These are phyloP conservation scores for Serinus canaria DNA, from an alignment of 2,113 vertebrate genomes.

Conservation along the genomic window DNA sequence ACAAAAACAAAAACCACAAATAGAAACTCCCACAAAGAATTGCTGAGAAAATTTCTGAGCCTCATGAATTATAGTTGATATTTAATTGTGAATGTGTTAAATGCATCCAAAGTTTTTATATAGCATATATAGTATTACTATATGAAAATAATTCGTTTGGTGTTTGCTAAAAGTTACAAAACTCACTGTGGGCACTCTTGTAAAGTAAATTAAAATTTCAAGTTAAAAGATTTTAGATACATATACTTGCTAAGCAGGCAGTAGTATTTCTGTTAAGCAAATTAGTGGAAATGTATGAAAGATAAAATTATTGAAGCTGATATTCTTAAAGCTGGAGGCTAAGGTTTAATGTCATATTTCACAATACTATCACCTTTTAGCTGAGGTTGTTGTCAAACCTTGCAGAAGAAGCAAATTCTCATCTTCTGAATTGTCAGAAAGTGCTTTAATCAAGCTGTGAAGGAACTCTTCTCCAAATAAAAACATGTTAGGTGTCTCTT, in stretches of 20 bases:
- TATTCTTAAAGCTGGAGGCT: not conserved
- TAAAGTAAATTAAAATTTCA: not conserved
- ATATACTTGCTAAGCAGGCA: not conserved
- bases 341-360: not conserved
- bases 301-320: not conserved
- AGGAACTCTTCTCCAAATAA: not conserved
- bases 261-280: conserved; percentile 1
- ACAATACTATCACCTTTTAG: not conserved
- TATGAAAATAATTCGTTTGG: not conserved
- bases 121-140: not conserved
- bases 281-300: not conserved
- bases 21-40: not conserved
- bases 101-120: not conserved
- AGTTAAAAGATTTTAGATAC: not conserved
- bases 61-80: not conserved
- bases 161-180: not conserved
- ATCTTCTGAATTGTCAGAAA: conserved; percentile 37
- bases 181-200: not conserved
- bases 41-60: not conserved
- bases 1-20: not conserved
- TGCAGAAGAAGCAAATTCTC: conserved; percentile 4
- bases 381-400: conserved; percentile 25
- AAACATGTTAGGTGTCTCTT: not conserved
- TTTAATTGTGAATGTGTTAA: not conserved
- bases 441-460: conserved; percentile 53